Conservation (phyloP, 2,888 invertebrate genomes). For the Matsumyia berberina region DNA sequence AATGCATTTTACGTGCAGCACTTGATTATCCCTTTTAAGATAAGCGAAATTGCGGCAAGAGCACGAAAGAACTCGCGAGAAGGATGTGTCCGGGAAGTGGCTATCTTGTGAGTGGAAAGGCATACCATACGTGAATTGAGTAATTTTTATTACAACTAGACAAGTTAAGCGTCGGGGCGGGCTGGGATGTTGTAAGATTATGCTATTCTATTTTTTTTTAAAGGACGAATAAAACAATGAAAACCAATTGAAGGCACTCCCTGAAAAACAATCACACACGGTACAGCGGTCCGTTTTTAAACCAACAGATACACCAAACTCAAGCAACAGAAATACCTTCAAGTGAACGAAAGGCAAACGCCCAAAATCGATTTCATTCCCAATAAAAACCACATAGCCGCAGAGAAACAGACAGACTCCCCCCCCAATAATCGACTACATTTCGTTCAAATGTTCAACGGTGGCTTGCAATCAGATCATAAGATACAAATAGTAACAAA, state of each 20-base stretch:
- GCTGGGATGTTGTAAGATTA: too few relatives aligned
- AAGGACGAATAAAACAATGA: not conserved
- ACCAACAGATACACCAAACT: not conserved
- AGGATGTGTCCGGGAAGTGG: not conserved
- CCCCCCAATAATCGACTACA: not conserved
- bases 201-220: not conserved
- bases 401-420: not conserved
- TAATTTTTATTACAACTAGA: not conserved
- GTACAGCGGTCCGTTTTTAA: constrained; percentile 1
- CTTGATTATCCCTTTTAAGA: constrained; percentile 57
- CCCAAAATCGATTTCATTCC: constrained; percentile 27
- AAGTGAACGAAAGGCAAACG: not conserved
- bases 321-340: constrained; percentile 32
- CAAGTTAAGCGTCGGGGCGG: too few relatives aligned
- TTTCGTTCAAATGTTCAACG: too few relatives aligned
- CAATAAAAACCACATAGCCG: not conserved
- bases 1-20: constrained; percentile 50
- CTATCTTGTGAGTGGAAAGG: not conserved
- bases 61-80: not conserved
- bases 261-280: not conserved
- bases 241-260: not conserved
- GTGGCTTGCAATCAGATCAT: not conserved
- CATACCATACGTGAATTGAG: not conserved
- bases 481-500: constrained; percentile 33
- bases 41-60: constrained; percentile 9